Conservation (phyloP, 1,140 invertebrate species). For the Teleogryllus occipitalis region DNA sequence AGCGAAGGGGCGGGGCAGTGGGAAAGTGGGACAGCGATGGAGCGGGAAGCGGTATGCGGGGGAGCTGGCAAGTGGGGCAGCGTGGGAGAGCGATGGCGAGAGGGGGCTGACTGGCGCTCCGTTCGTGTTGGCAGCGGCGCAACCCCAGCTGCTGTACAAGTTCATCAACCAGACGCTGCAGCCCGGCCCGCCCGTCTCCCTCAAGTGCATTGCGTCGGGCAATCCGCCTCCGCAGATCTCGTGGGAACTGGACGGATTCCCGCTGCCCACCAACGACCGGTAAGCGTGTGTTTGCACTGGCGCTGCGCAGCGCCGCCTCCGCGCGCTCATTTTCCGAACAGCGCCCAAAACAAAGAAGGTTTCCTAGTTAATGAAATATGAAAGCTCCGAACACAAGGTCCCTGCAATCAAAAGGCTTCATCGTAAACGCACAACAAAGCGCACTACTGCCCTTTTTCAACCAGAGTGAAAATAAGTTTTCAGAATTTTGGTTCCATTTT, state of each 20-base stretch:
- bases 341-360: no score
- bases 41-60: slow-evolving; percentile 41
- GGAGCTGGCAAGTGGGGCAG: slow-evolving; percentile 44
- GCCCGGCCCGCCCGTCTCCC: slow-evolving; percentile 42
- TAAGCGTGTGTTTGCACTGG: slow-evolving; percentile 16
- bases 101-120: slow-evolving; percentile 38
- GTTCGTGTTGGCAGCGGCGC: slow-evolving; percentile 40
- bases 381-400: no score
- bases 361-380: no score
- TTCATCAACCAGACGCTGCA: slow-evolving; percentile 46
- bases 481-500: no score
- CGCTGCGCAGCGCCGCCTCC: background rate
- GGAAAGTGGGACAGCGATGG: slow-evolving; percentile 19
- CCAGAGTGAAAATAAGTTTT: no score
- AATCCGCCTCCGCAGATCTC: slow-evolving; percentile 46
- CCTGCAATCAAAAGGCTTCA: no score
- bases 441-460: no score
- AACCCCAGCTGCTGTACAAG: slow-evolving; percentile 43
- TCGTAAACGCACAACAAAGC: no score
- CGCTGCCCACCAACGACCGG: slow-evolving; percentile 35
- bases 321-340: background rate
- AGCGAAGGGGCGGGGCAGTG: background rate
- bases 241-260: slow-evolving; percentile 45
- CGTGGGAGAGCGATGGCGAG: slow-evolving; percentile 32
- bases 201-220: slow-evolving; percentile 49